Evolutionary conservation across 23 tunicate genomes (phyloP), one percentile per base, ranked within the genome.

Genomic region (Botrylloides violaceus): DNA sequence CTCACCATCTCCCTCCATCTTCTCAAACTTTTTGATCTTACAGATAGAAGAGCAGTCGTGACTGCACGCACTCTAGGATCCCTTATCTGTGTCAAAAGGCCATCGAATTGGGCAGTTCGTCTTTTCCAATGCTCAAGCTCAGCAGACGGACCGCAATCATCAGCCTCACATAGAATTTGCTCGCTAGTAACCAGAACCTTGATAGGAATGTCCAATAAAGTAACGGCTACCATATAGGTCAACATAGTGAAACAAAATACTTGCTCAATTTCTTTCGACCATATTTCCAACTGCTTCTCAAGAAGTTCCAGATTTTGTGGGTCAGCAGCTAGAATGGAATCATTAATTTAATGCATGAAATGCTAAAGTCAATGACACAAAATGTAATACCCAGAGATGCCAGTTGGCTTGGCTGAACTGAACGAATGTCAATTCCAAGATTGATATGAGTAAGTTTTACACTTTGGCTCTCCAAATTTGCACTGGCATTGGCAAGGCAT

Each of bases 81-180:
- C 23, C 88, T 71, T 29, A 91, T 79, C 58, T 91, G 81, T 19
- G 63, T 31, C 20, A 91, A 78, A 1, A 91, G 70, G n/a, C 84
- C 87, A 70, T 91, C 81, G 49, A 91, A 91, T 58, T 83, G 71
- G 2, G 98, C 98, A 15, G 85, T 91, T 66, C 88, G 72, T 32
- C 80, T 34, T 73, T 91, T 83, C 98, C 98, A 91, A 43, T 91
- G 98, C 30, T 91, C 98, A 43, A 91, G 78, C 76, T 91, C 98
- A 1, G 98, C 98, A 2, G 88, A 79, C 5, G 98, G 98, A 3
- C 98, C 98, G 31, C 80, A 84, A 66, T 91, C 98, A 32, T 91
- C 98, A 2, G 98, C 91, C 32, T 91, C 98, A 36, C 88, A 82
- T 60, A 79, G 92, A 23, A 91, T 91, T 75, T 91, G 98, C 25